Percentiles rank a stretch among this genome's conserved stretches.
Evolutionary conservation across 2,888 invertebrate genomes (phyloP).

Genomic region (Melipona bicolor): DNA sequence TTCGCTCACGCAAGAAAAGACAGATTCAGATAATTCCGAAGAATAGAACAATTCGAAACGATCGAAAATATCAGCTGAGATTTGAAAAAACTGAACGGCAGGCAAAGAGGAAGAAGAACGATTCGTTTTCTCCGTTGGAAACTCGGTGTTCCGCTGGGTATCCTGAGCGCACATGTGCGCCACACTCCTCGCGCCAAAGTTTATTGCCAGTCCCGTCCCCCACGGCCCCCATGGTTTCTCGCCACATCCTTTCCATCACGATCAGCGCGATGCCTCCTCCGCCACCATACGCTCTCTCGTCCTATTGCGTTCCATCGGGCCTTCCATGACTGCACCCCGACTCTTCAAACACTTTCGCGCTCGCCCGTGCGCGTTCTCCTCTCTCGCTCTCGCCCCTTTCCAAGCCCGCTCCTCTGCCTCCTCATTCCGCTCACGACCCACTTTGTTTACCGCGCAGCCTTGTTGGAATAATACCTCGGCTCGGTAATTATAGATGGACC

Average conservation of each 20-base stretch:
- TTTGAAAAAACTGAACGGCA: neutral
- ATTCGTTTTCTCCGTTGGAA: neutral
- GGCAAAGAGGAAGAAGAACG: neutral
- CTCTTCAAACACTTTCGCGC: constrained; percentile 52
- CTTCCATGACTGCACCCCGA: constrained; percentile 51
- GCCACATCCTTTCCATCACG: constrained; percentile 43
- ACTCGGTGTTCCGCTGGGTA: constrained; percentile 34
- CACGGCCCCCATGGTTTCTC: constrained; percentile 25
- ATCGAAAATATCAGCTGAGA: neutral
- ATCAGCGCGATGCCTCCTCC: constrained; percentile 49
- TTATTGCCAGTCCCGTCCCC: constrained; percentile 74
- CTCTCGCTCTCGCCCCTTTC: constrained; percentile 29
- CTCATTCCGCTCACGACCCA: constrained; percentile 25
- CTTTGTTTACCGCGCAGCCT: constrained; percentile 75
- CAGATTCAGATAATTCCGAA: too few species aligned
- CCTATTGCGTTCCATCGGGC: constrained; percentile 56
- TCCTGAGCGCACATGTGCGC: constrained; percentile 77
- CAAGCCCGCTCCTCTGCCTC: constrained; percentile 14
- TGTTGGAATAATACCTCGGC: constrained; percentile 73
- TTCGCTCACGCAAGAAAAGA: too few species aligned
- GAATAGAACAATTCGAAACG: too few species aligned
- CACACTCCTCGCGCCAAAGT: constrained; percentile 79
- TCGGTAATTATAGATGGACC: constrained; percentile 73
- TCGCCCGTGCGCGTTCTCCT: neutral
- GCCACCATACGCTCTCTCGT: constrained; percentile 17